Conservation (phyloP, 2,888 invertebrate genomes). For the Rutpela maculata region DNA sequence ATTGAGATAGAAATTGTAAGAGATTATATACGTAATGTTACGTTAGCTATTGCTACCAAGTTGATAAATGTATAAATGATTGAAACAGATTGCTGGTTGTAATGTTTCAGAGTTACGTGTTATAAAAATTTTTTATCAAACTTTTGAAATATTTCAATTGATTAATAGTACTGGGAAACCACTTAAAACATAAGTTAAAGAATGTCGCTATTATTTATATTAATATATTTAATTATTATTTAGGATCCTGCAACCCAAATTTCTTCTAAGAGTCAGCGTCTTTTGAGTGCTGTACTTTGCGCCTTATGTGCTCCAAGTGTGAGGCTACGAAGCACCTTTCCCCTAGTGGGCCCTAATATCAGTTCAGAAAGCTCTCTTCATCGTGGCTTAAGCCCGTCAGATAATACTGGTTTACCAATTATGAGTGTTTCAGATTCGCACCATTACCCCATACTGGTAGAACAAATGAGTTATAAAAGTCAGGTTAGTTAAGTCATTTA, state of each 20-base stretch:
- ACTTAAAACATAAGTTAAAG: too few species aligned
- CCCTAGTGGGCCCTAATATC: constrained; percentile 76
- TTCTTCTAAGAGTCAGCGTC: constrained; percentile 75
- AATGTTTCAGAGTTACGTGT: too few species aligned
- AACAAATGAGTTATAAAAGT: constrained; percentile 85
- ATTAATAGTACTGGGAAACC: too few species aligned
- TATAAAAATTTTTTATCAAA: too few species aligned
- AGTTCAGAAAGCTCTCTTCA: constrained; percentile 74
- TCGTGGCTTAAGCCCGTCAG: constrained; percentile 80
- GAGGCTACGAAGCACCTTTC: constrained; percentile 84
- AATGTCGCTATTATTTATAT: background rate
- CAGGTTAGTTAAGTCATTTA: constrained; percentile 68
- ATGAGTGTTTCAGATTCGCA: constrained; percentile 82
- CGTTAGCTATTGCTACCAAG: too few species aligned
- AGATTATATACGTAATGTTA: too few species aligned
- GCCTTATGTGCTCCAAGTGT: constrained; percentile 89
- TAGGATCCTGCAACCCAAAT: constrained; percentile 68
- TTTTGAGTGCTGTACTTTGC: constrained; percentile 88
- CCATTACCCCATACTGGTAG: constrained; percentile 85
- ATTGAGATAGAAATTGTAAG: too few species aligned
- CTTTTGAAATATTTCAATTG: too few species aligned
- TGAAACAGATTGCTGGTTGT: too few species aligned
- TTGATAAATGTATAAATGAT: too few species aligned
- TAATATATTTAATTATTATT: constrained; percentile 50
- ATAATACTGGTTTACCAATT: constrained; percentile 82